These are phyloP conservation scores for Chymomyza procnemis DNA, from an alignment of 2,888 invertebrate genomes.

Conservation along the genomic window DNA sequence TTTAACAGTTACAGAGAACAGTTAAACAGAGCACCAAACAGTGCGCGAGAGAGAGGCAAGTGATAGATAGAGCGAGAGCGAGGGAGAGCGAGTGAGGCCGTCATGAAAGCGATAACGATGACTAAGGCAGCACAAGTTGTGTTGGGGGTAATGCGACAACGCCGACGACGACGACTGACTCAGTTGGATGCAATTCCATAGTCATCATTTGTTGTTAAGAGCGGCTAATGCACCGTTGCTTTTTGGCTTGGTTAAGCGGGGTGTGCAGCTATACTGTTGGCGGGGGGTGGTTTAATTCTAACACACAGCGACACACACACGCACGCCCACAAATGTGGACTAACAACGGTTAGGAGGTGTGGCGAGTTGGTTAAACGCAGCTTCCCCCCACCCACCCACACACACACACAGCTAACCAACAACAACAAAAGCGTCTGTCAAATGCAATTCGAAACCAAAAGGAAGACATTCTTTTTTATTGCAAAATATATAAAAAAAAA, in stretches of 20 bases:
- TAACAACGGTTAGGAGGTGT: background rate
- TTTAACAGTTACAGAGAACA: conserved; percentile 42
- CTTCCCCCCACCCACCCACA: no score
- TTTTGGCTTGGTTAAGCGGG: background rate
- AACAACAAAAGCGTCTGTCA: conserved; percentile 60
- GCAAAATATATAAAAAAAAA: conserved; percentile 53
- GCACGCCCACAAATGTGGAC: no score
- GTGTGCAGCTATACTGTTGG: no score
- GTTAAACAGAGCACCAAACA: conserved; percentile 30
- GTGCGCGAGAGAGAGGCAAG: background rate
- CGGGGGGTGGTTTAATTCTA: background rate
- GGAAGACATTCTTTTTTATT: conserved; percentile 63
- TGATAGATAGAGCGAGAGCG: no score
- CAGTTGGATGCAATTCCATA: conserved; percentile 48
- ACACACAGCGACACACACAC: background rate
- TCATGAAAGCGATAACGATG: background rate
- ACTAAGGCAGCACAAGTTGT: background rate
- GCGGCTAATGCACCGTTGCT: conserved; percentile 58
- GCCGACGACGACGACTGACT: conserved; percentile 34
- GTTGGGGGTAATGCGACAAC: conserved; percentile 14
- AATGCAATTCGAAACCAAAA: conserved; percentile 59
- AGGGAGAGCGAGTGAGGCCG: no score
- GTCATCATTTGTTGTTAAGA: conserved; percentile 53
- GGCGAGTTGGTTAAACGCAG: background rate
- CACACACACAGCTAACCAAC: conserved; percentile 20